Conservation (phyloP, 2,797 vertebrate genomes). For the Bothrops alternatus region DNA sequence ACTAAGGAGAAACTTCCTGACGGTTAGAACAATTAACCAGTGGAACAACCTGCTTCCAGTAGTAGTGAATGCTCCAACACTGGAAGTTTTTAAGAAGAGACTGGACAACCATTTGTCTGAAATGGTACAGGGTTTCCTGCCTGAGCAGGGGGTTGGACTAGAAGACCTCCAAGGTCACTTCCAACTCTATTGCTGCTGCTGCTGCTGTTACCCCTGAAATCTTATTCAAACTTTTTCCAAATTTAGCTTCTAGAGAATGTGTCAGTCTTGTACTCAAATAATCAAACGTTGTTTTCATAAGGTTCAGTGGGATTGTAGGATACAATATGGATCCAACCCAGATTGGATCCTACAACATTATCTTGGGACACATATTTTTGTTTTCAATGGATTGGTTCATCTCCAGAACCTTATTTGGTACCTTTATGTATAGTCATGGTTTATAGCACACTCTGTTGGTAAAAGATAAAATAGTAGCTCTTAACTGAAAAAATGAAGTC, state of each 20-base stretch:
- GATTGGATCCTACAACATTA: neutral
- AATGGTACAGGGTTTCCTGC: too few species aligned
- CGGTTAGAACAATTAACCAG: too few species aligned
- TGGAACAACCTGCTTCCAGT: too few species aligned
- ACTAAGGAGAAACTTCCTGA: too few species aligned
- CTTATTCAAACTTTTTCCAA: neutral
- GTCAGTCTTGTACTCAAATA: neutral
- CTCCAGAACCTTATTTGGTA: neutral
- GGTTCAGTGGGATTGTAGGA: neutral
- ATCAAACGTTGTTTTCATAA: neutral
- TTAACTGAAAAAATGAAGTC: neutral
- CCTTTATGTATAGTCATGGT: neutral
- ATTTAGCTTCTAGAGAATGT: neutral
- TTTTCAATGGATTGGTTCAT: neutral
- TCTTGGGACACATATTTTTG: neutral
- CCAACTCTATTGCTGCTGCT: too few species aligned
- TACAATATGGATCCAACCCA: neutral
- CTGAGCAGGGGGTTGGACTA: too few species aligned
- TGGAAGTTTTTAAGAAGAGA: too few species aligned
- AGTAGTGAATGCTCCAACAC: too few species aligned
- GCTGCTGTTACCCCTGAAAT: neutral
- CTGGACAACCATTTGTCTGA: too few species aligned
- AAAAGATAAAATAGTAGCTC: neutral
- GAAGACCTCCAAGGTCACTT: too few species aligned
- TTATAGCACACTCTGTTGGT: neutral